Base-by-base conservation (phyloP, 2,888 invertebrate genomes). In the Eristalinus aeneus region DNA sequence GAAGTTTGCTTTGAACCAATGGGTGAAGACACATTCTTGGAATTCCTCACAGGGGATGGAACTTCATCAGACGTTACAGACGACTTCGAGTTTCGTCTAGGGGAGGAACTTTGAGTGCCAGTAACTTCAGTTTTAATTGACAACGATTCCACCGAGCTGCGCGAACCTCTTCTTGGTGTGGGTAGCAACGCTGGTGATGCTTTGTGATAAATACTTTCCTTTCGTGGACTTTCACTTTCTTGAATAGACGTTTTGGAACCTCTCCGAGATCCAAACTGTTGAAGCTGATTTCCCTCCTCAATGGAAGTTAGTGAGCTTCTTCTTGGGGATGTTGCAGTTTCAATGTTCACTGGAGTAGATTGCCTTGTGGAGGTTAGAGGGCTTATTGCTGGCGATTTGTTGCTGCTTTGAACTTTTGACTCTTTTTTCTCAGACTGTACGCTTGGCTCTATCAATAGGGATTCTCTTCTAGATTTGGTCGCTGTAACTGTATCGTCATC, bases 81-180 rank as follows among this genome's bases (percentile, higher is more conserved):
- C 16, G 46, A 16, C 5, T 16, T 46, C 8, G 46, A 46, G 16
- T n/a, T 8, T 16, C 46, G 16, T 16, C 46, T n/a, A n/a, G 46
- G 16, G 1, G 46, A 16, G 6, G 46, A 6, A 8, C 1, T 46
- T 2, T 39, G 1, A n/a, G 27, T 31, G 6, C 9, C 46, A n/a
- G 1, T 16, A 46, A 27, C 53, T 36, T 63, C 46, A 27, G 16
- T 12, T 1, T 46, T 46, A 8, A 46, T 46, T 20, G 60, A 22
- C 10, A 65, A 75, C 0, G 11, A 5, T 10, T 84, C 83, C 5
- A 61, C n/a, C 1, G 79, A 79, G 32, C 54, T 8, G n/a, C 53
- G 32, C 11, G 78, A 75, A 6, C 11, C 46, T 32, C 60, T 58
- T 10, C 74, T 46, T 3, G 69, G 54, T 4, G 79, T 79, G 5